Evolutionary conservation across 2,888 invertebrate species (phyloP).

Genomic region (Platerodrilus igneus): DNA sequence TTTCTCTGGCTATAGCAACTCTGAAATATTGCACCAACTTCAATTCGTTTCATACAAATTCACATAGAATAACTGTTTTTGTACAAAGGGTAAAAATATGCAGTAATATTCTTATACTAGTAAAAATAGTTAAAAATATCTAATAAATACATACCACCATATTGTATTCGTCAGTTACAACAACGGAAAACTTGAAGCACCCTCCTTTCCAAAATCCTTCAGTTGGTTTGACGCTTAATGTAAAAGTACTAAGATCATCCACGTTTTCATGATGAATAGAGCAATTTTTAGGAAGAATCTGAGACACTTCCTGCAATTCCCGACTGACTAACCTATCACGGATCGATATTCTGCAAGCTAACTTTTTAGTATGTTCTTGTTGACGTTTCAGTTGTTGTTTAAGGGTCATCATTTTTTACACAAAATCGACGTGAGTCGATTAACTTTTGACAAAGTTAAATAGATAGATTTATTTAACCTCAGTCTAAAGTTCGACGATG

Average conservation of each 20-base stretch:
- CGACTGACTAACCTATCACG: slow-evolving; percentile 75
- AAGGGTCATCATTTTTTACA: slow-evolving; percentile 67
- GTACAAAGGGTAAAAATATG: slow-evolving; percentile 3
- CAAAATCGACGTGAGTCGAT: too few relatives aligned
- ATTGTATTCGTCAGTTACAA: slow-evolving; percentile 91
- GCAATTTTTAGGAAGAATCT: slow-evolving; percentile 76
- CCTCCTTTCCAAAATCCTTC: slow-evolving; percentile 89
- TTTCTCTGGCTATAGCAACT: too few relatives aligned
- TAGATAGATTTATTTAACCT: too few relatives aligned
- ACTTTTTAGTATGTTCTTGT: slow-evolving; percentile 45
- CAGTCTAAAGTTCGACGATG: too few relatives aligned
- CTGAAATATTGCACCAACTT: too few relatives aligned
- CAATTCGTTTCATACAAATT: too few relatives aligned
- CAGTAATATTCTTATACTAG: neutral
- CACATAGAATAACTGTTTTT: too few relatives aligned
- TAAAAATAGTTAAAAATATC: slow-evolving; percentile 2
- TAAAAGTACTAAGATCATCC: slow-evolving; percentile 75
- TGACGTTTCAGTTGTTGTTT: slow-evolving; percentile 68
- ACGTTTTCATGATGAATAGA: slow-evolving; percentile 77
- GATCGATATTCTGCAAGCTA: slow-evolving; percentile 62
- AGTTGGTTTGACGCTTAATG: slow-evolving; percentile 71
- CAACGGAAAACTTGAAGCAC: slow-evolving; percentile 77
- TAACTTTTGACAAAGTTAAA: too few relatives aligned
- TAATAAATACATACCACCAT: slow-evolving; percentile 71
- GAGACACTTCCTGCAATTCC: slow-evolving; percentile 84